Evolutionary conservation across 2,113 vertebrate species (phyloP).

Genomic region (Kobus ellipsiprymnus): DNA sequence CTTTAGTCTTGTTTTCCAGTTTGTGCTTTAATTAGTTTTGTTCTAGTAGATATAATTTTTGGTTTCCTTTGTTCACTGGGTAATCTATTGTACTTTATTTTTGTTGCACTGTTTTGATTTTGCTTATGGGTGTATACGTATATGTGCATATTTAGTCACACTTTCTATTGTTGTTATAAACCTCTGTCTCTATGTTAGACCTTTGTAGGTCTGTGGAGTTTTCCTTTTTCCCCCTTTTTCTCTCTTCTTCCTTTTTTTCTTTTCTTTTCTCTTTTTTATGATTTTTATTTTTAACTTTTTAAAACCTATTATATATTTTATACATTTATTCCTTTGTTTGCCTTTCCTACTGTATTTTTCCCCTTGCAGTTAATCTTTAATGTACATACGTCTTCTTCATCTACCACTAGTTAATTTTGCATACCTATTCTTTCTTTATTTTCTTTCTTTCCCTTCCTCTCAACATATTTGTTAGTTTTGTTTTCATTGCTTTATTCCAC

Average conservation of each 20-base stretch:
- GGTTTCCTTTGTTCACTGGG: not conserved
- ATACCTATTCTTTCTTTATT: too few relatives aligned
- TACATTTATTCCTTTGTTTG: not conserved
- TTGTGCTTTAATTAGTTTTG: not conserved
- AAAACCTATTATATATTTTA: not conserved
- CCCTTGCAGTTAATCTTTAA: not conserved
- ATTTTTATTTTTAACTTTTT: not conserved
- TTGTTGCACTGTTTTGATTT: not conserved
- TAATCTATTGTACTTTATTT: not conserved
- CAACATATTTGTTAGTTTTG: too few relatives aligned
- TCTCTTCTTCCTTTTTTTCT: not conserved
- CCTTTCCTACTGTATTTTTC: not conserved
- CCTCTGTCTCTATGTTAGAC: not conserved
- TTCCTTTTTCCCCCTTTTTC: not conserved
- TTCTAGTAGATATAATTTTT: not conserved
- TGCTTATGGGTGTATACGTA: not conserved
- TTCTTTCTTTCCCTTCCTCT: too few relatives aligned
- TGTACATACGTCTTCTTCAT: too few relatives aligned
- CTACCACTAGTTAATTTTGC: too few relatives aligned
- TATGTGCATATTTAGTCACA: not conserved
- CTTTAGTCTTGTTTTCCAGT: not conserved
- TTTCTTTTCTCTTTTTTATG: not conserved
- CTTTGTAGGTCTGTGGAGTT: not conserved
- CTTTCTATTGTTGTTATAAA: not conserved
- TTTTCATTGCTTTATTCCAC: too few relatives aligned